These are phyloP conservation scores for Mycalesis mineus DNA, from an alignment of 2,888 invertebrate species.

Conservation along the genomic window DNA sequence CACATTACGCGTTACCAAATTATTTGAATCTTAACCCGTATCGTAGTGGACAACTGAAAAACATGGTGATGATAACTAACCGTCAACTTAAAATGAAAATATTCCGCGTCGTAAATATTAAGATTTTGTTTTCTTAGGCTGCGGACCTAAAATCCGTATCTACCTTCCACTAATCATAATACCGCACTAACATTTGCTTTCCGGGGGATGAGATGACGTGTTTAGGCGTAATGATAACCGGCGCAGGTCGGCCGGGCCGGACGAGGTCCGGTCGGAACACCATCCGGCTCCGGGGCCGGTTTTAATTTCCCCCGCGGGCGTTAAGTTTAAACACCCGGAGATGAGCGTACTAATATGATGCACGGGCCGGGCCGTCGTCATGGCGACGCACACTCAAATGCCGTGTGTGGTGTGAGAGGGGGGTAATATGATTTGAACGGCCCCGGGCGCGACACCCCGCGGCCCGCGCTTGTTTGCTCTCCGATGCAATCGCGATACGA, in stretches of 20 bases:
- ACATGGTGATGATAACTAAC: too few species aligned
- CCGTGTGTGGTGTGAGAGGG: slow-evolving; percentile 80
- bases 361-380: slow-evolving; percentile 82
- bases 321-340: slow-evolving; percentile 75
- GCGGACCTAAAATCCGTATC: too few species aligned
- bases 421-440: slow-evolving; percentile 78
- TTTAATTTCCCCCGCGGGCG: slow-evolving; percentile 74
- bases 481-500: slow-evolving; percentile 78
- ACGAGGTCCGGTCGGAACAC: slow-evolving; percentile 48
- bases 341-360: slow-evolving; percentile 78
- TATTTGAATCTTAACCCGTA: too few species aligned
- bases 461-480: slow-evolving; percentile 78
- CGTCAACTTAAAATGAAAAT: too few species aligned
- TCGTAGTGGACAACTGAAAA: too few species aligned
- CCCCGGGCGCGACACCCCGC: slow-evolving; percentile 62
- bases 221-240: slow-evolving; percentile 6
- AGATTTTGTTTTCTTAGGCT: too few species aligned
- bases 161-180: too few species aligned
- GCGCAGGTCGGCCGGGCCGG: slow-evolving; percentile 33
- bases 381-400: slow-evolving; percentile 83
- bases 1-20: too few species aligned
- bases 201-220: background rate
- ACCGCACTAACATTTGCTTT: background rate
- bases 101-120: too few species aligned
- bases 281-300: slow-evolving; percentile 71